These are phyloP conservation scores for Psephotus haematonotus DNA, from an alignment of 2,113 vertebrate genomes.

Conservation along the genomic window DNA sequence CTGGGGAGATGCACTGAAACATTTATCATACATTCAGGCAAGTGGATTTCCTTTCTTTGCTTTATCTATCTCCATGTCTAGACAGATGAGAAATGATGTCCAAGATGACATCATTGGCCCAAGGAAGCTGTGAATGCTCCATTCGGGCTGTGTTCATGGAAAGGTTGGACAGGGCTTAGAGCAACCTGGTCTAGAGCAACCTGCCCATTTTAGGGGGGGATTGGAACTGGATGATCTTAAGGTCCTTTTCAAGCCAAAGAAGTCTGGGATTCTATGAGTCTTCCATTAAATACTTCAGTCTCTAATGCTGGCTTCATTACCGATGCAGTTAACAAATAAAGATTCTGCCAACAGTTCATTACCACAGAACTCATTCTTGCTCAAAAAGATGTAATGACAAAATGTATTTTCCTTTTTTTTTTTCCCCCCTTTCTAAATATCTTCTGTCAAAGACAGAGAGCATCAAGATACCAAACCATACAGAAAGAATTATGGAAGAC, in stretches of 20 bases:
- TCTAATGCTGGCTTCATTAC: not conserved
- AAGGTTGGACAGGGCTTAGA: not conserved
- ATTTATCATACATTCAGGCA: not conserved
- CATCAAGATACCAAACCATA: not conserved
- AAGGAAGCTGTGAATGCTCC: not conserved
- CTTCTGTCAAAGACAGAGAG: not conserved
- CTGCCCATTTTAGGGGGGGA: not conserved
- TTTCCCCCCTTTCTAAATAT: not conserved
- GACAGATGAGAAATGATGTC: not conserved
- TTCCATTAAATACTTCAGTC: not conserved
- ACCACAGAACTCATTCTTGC: not conserved
- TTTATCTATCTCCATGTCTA: not conserved
- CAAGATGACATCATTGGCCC: not conserved
- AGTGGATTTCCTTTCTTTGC: not conserved
- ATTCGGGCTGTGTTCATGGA: not conserved
- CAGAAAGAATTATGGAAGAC: not conserved
- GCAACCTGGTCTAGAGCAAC: not conserved
- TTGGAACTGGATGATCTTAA: not conserved
- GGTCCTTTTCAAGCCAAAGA: not conserved
- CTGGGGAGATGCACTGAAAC: not conserved
- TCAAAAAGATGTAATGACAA: not conserved
- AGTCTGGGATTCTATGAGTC: not conserved
- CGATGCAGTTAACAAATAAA: not conserved
- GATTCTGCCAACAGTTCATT: conserved; percentile 1
- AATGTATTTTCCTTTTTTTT: not conserved